These are phyloP conservation scores for Dryas iulia DNA, from an alignment of 1,140 invertebrate genomes.

Conservation along the genomic window DNA sequence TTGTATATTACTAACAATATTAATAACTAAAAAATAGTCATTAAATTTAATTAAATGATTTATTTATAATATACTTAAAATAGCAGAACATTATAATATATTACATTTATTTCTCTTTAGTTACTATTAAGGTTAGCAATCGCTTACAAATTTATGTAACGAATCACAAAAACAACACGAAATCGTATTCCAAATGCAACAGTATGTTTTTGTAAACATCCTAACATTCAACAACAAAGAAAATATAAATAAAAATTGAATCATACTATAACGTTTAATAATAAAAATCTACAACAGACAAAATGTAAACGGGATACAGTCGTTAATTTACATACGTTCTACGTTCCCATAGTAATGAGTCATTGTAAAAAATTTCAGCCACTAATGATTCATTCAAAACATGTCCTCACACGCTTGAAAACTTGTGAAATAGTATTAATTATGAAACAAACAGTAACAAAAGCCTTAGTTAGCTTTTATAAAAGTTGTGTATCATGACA, in stretches of 20 bases:
- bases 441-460: constrained; percentile 8
- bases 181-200: too few species aligned
- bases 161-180: too few species aligned
- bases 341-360: constrained; percentile 19
- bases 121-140: too few species aligned
- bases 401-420: background rate
- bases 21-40: too few species aligned
- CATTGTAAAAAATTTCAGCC: constrained; percentile 7
- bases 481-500: background rate
- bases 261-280: background rate
- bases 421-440: background rate
- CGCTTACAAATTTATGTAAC: too few species aligned
- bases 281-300: background rate
- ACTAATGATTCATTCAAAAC: constrained; percentile 8
- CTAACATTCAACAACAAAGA: too few species aligned
- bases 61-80: too few species aligned
- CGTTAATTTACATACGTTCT: constrained; percentile 19
- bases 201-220: too few species aligned
- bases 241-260: background rate
- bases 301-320: constrained; percentile 13
- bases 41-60: too few species aligned
- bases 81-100: too few species aligned
- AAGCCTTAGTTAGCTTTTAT: background rate
- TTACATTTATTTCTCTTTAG: too few species aligned
- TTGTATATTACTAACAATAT: too few species aligned